These are phyloP conservation scores for Dolichotis patagonum DNA, from an alignment of 2,113 vertebrate species.

Conservation along the genomic window DNA sequence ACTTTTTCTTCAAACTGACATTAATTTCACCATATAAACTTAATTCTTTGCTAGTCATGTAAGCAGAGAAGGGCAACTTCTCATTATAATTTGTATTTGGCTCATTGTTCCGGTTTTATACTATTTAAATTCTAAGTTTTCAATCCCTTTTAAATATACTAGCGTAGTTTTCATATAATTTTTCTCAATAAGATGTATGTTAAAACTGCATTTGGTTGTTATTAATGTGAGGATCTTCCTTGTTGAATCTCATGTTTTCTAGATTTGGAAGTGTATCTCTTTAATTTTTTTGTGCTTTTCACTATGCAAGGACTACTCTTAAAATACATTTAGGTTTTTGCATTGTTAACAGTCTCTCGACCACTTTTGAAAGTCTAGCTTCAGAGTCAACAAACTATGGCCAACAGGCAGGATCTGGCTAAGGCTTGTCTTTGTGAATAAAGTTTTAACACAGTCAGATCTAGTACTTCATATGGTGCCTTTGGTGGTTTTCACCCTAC, in stretches of 20 bases:
- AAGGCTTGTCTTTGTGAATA: not conserved
- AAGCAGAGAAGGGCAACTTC: not conserved
- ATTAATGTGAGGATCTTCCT: not conserved
- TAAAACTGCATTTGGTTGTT: not conserved
- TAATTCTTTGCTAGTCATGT: not conserved
- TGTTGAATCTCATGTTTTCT: not conserved
- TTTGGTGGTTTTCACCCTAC: not conserved
- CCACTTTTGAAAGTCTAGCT: not conserved
- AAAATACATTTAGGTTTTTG: not conserved
- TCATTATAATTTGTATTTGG: not conserved
- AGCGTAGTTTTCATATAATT: not conserved
- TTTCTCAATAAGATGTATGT: not conserved
- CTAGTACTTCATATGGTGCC: not conserved
- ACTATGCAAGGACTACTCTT: not conserved
- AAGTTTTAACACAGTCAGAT: not conserved
- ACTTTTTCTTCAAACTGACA: not conserved
- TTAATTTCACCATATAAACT: not conserved
- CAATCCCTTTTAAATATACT: not conserved
- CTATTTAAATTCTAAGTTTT: slow-evolving; percentile 26
- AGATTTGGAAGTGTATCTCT: not conserved
- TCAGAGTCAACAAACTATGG: not conserved
- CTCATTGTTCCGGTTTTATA: not conserved
- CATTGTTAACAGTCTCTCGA: not conserved
- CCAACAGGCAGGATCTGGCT: not conserved
- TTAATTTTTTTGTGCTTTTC: not conserved